These are phyloP conservation scores for Psilopogon haemacephalus DNA, from an alignment of 2,113 vertebrate species.

Conservation along the genomic window DNA sequence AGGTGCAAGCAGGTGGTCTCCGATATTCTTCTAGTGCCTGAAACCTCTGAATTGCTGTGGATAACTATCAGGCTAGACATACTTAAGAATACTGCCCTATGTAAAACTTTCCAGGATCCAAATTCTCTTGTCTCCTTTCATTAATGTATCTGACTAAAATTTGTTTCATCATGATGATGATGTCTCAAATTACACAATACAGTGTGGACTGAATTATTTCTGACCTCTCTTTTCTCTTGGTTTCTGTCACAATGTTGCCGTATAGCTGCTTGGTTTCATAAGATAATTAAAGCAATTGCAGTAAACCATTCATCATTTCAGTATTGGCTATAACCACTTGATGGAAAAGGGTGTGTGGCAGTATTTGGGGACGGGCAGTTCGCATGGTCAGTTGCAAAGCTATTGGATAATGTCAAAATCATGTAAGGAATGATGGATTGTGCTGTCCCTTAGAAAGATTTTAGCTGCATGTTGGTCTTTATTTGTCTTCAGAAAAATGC, in stretches of 20 bases:
- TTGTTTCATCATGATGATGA: background rate
- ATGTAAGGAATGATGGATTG: slow-evolving; percentile 8
- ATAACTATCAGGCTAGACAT: background rate
- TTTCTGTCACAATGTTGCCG: background rate
- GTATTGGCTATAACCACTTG: background rate
- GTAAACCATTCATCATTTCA: background rate
- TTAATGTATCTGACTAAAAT: background rate
- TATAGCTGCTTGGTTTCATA: background rate
- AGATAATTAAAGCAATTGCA: background rate
- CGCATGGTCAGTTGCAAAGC: background rate
- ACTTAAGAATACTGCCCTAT: background rate
- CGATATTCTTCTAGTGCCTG: background rate
- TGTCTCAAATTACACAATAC: background rate
- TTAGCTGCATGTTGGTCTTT: background rate
- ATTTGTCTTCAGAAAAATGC: slow-evolving; percentile 19
- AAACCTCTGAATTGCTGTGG: background rate
- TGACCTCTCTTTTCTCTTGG: background rate
- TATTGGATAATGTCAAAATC: background rate
- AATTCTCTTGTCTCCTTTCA: background rate
- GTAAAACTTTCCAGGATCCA: background rate
- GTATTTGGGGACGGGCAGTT: background rate
- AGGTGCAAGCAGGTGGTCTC: background rate
- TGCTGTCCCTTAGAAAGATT: background rate
- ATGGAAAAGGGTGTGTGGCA: background rate
- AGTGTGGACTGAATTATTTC: background rate